Evolutionary conservation across 2,797 vertebrate genomes (phyloP).

Genomic region (Clarias pachynema): DNA sequence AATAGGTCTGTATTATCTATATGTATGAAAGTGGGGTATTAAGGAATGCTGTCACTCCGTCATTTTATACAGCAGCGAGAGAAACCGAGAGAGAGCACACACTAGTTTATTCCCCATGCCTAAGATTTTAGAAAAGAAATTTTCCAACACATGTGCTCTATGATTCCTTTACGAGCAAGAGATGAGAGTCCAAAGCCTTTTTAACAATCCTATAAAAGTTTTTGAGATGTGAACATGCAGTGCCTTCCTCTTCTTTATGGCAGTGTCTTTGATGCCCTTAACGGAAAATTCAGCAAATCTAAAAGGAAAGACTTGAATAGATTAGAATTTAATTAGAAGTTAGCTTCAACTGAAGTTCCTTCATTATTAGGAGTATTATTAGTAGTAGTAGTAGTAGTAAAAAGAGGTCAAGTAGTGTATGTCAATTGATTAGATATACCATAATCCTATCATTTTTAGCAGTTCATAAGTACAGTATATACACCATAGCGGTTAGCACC

Average conservation of each 20-base stretch:
- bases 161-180: neutral
- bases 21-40: neutral
- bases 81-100: neutral
- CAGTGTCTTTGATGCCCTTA: neutral
- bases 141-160: slow-evolving; percentile 1
- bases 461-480: neutral
- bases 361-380: neutral
- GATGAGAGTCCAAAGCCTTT: neutral
- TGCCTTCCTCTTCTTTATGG: neutral
- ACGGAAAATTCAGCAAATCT: neutral
- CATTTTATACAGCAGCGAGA: neutral
- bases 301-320: neutral
- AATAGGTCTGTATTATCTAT: neutral
- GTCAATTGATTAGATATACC: neutral
- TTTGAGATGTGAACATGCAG: neutral
- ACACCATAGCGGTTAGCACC: no score
- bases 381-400: neutral
- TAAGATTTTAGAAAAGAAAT: neutral
- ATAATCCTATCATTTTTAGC: neutral
- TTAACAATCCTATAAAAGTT: neutral
- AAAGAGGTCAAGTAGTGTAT: neutral
- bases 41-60: neutral
- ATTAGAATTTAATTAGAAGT: neutral
- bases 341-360: neutral
- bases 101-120: neutral